Base-by-base conservation (phyloP, 2,113 vertebrate species). In the Oncorhynchus nerka region DNA sequence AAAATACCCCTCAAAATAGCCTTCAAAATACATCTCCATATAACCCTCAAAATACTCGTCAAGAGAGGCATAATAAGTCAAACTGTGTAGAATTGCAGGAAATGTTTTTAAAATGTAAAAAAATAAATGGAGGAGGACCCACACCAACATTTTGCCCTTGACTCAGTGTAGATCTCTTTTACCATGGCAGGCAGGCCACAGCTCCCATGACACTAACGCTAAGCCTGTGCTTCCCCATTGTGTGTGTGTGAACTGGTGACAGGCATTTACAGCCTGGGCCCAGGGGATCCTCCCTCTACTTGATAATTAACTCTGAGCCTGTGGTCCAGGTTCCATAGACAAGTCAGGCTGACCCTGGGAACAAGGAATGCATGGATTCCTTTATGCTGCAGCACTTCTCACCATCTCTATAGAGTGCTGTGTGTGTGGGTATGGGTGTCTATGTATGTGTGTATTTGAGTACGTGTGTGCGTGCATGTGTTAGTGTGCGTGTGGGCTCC, bases 381-480 rank as follows among this genome's bases (percentile, higher is more conserved):
- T 3, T 19, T 15, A 55, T 1, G 15, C 51, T 83, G 75, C 79
- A 73, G 69, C 77, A 78, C 78, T 85, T 85, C 78, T 75, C 55
- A 79, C 76, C 26, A 16, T 72, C 20, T 72, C 34, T 34, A 16
- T 55, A 16, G 24, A 28, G 9, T n/a, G 1, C 39, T 49, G n/a
- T 48, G 55, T 62, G 57, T 45, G 39, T 67, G 16, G 28, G 74
- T 61, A 34, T 6, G 6, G 34, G 61, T 24, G 61, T 64, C 16
- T 22, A 34, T 34, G 81, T 72, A 80, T 85, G 78, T 45, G 39
- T 64, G 32, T 22, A 80, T 86, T 84, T 88, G 79, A 82, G 85
- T 85, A 79, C 83, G 86, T 85, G 85, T 89, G 83, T 85, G 76
- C 73, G 85, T 81, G 67, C 8, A 12, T 39, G 30, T 68, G 67